Evolutionary conservation across 2,113 vertebrate species (phyloP).

Genomic region (Noctilio leporinus): DNA sequence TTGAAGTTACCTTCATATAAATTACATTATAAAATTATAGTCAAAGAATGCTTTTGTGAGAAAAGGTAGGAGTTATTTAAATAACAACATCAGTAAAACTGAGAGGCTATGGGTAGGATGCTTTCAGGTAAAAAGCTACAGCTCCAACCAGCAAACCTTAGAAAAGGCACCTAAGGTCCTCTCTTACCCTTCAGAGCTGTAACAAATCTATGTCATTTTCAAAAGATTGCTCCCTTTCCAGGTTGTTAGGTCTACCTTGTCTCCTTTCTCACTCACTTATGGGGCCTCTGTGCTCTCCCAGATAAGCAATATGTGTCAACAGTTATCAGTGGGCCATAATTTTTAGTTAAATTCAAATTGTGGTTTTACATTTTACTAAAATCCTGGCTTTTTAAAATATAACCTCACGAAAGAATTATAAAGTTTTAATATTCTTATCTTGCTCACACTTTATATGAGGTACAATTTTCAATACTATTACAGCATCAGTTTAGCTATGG

Average conservation of each 20-base stretch:
- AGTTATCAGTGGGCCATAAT: slow-evolving; percentile 10
- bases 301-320: slow-evolving; percentile 23
- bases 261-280: background rate
- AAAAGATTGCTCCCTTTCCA: background rate
- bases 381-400: background rate
- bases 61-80: background rate
- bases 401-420: slow-evolving; percentile 4
- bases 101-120: background rate
- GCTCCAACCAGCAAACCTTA: background rate
- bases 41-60: background rate
- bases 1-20: background rate
- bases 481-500: slow-evolving; percentile 1
- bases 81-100: background rate
- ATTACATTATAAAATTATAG: background rate
- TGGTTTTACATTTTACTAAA: slow-evolving; percentile 25
- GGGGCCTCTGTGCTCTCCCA: slow-evolving; percentile 34
- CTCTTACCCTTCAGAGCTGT: background rate
- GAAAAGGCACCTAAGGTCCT: background rate
- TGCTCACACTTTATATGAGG: background rate
- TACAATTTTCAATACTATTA: background rate
- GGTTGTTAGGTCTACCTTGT: background rate
- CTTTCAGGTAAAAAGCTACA: background rate
- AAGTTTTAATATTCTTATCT: background rate
- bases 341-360: slow-evolving; percentile 55
- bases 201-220: slow-evolving; percentile 31